Evolutionary conservation across 35 echinoderm and acorn worm species (phyloP), one percentile per base, ranked within the genome.

Genomic region (Hemicentrotus pulcherrimus): DNA sequence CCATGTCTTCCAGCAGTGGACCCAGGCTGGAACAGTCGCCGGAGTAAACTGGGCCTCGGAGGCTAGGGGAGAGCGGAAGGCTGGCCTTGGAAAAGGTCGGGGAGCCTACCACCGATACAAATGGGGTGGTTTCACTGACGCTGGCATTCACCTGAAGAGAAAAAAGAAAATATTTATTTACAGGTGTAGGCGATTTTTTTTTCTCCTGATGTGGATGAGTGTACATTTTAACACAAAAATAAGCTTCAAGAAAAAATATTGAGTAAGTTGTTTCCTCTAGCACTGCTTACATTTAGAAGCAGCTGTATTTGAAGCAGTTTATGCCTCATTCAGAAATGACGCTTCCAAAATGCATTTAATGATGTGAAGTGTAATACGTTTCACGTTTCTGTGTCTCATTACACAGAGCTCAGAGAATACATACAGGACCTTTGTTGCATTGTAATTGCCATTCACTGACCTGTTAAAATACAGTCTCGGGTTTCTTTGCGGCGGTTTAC

Each of bases 1-100:
- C 91, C 46, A 93, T 47, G 91, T 93, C 91, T 47, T 93, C 91
- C 91, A 93, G 46, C 16, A 93, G 48, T 24, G 91, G 46, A 19
- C 24, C 48, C 16, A 47, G 5, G 47, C n/a, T 48, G 31, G 91
- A 92, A 46, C 9, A 45, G 28, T 11, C 19, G 18, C 6, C 45
- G 0, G 91, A 18, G 91, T 93, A 47, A 31, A 47, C 19, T n/a
- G 91, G 32, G 33, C 48, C 91, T 2, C 48, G 46, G 45, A 47
- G 91, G 48, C 32, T 31, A 14, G 46, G 46, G 91, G 91, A 11
- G 14, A 24, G 32, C 0, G 88, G 88, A 18, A 47, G 24, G 46
- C 91, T 46, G 16, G 91, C 45, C 91, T 93, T 47, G 48, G 91
- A 28, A 11, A 93, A 5, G 19, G 91, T 55, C 3, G 91, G 45